Evolutionary conservation across 2,797 vertebrate genomes (phyloP), one percentile per base, ranked within the genome.

Genomic region (Syncerus caffer): DNA sequence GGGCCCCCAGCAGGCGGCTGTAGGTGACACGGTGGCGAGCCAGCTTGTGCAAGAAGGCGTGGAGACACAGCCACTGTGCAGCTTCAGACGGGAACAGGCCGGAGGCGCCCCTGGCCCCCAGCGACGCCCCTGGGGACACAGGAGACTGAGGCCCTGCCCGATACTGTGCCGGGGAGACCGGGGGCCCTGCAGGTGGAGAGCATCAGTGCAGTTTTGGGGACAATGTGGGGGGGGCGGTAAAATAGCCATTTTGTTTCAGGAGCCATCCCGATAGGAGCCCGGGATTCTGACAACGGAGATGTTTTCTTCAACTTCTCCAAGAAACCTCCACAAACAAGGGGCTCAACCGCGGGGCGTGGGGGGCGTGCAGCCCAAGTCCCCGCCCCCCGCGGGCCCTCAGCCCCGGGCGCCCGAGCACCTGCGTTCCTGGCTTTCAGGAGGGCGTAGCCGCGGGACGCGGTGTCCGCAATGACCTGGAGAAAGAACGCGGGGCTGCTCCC

Each of bases 401-500:
- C 23, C 51, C 25, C 0, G 16, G 12, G 11, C 11, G 0, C 14
- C 55, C 34, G 29, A 29, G 62, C 98, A 99, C 99, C 99, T 99
- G 98, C 55, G 67, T 99, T 99, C 97, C 98, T 98, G 93, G 98
- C 95, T 96, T 98, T 99, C 98, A 99, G 97, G 31, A 99, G 97
- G 74, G 97, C 97, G 96, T 99, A 99, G 98, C 99, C 98, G 89
- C 98, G 99, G 12, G 98, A 97, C 0, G 99, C 99, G 94, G 98
- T 99, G 85, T 99, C 99, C 78, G 99, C 99, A 90, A 99, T 99
- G 97, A 99, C 97, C 55, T 92, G 98, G 83, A 99, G 98, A 98
- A 99, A 99, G 98, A 99, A 99, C 1, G 1, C 0, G 0, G 99
- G 99, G 98, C 99, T 99, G 92, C 98, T 99, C 67, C 98, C 98